Evolutionary conservation across 1,140 invertebrate species (phyloP).

Genomic region (Drosophila lini): DNA sequence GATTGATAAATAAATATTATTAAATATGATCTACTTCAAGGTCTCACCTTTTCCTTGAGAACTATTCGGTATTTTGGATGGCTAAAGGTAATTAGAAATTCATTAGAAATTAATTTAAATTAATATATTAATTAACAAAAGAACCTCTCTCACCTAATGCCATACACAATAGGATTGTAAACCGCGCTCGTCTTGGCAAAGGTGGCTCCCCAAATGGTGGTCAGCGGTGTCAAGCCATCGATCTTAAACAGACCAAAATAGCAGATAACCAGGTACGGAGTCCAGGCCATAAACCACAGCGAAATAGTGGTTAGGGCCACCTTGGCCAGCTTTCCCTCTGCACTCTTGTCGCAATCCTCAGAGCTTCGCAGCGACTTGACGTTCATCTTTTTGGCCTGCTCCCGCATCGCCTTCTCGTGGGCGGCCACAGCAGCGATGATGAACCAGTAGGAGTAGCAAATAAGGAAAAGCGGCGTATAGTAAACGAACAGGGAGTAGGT

Average conservation of each 20-base stretch:
- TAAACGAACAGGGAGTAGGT: constrained; percentile 89
- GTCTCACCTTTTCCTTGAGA: constrained; percentile 86
- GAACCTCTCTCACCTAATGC: constrained; percentile 87
- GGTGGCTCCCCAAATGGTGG: constrained; percentile 91
- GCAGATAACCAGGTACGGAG: constrained; percentile 93
- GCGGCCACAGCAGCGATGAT: constrained; percentile 91
- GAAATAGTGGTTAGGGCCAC: constrained; percentile 93
- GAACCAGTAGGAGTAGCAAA: constrained; percentile 91
- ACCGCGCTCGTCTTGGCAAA: constrained; percentile 92
- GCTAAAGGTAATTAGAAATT: constrained; percentile 76
- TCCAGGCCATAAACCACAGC: constrained; percentile 94
- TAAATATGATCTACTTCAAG: not conserved
- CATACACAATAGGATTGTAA: constrained; percentile 93
- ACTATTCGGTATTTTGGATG: constrained; percentile 91
- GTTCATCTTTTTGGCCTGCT: constrained; percentile 94
- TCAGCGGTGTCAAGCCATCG: constrained; percentile 88
- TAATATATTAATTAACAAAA: not conserved
- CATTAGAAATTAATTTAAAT: not conserved
- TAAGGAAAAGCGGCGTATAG: constrained; percentile 89
- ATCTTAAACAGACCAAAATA: constrained; percentile 89
- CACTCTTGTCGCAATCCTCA: constrained; percentile 88
- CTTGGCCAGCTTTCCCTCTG: constrained; percentile 91
- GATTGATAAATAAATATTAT: not conserved
- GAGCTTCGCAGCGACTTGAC: constrained; percentile 90
- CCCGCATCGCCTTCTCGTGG: constrained; percentile 92